Evolutionary conservation across 2,888 invertebrate genomes (phyloP).

Genomic region (Papilio gigon): DNA sequence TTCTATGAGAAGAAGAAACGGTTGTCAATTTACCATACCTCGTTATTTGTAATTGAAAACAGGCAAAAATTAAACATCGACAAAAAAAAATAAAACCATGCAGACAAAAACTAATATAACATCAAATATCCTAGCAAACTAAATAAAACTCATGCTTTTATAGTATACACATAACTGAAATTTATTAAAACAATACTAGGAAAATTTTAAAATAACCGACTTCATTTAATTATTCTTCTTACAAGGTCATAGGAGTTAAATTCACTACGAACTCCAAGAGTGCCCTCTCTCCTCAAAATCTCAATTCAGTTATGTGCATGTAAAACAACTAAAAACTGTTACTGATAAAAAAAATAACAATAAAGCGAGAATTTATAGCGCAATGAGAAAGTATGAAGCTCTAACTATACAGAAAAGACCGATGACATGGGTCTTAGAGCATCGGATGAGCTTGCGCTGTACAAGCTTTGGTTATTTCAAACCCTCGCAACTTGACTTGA

Average conservation of each 20-base stretch:
- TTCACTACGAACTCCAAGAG: too few relatives aligned
- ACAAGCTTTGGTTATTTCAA: conserved; percentile 76
- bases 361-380: conserved; percentile 72
- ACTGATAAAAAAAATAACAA: conserved; percentile 67
- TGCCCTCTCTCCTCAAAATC: too few relatives aligned
- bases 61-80: conserved; percentile 68
- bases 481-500: conserved; percentile 80
- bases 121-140: conserved; percentile 69
- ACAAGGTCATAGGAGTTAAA: too few relatives aligned
- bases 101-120: conserved; percentile 63
- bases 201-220: background rate
- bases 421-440: conserved; percentile 69
- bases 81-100: conserved; percentile 69
- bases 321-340: conserved; percentile 58
- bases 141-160: conserved; percentile 72
- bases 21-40: conserved; percentile 30
- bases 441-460: conserved; percentile 65
- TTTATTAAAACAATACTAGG: background rate
- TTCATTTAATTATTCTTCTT: too few relatives aligned
- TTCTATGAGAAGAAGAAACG: too few relatives aligned
- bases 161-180: conserved; percentile 51
- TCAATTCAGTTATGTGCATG: conserved; percentile 39
- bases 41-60: conserved; percentile 57
- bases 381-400: conserved; percentile 71
- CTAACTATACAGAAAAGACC: conserved; percentile 75